These are phyloP conservation scores for Hybos culiciformis DNA, from an alignment of 2,888 invertebrate genomes.

Conservation along the genomic window DNA sequence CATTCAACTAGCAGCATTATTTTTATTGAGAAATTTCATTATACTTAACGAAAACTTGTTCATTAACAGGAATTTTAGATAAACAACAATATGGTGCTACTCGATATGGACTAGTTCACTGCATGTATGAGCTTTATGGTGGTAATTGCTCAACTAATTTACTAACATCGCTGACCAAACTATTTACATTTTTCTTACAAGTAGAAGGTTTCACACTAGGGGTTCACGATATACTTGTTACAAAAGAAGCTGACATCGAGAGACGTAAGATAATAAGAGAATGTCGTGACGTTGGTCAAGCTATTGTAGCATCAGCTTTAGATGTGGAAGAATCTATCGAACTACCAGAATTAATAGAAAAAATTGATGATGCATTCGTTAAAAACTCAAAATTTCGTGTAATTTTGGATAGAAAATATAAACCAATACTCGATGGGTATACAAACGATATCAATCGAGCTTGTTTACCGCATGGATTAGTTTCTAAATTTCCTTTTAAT, in stretches of 20 bases:
- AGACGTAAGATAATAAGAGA: slow-evolving; percentile 54
- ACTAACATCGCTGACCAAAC: slow-evolving; percentile 77
- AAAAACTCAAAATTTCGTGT: slow-evolving; percentile 65
- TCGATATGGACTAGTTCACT: slow-evolving; percentile 86
- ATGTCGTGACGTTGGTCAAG: slow-evolving; percentile 46
- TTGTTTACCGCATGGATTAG: slow-evolving; percentile 72
- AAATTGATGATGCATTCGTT: slow-evolving; percentile 54
- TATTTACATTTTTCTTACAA: slow-evolving; percentile 85
- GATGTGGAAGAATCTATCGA: slow-evolving; percentile 47
- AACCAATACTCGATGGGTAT: slow-evolving; percentile 61
- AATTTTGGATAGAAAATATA: slow-evolving; percentile 70
- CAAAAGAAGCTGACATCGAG: slow-evolving; percentile 53
- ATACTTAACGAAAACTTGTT: slow-evolving; percentile 79
- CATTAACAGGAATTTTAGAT: slow-evolving; percentile 73
- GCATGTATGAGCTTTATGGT: slow-evolving; percentile 91
- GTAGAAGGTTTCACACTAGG: slow-evolving; percentile 89
- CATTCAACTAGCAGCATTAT: no score
- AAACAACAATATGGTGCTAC: slow-evolving; percentile 96
- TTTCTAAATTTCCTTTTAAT: slow-evolving; percentile 82
- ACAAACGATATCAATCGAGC: slow-evolving; percentile 83
- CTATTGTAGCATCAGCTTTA: slow-evolving; percentile 54
- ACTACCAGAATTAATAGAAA: slow-evolving; percentile 45
- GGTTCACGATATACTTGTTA: slow-evolving; percentile 84
- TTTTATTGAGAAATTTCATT: no score
- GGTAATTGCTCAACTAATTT: slow-evolving; percentile 67